Percentiles rank a stretch among this genome's conserved stretches.
These are phyloP conservation scores for Ardeotis arabs DNA, from an alignment of 2,113 vertebrate genomes.

Conservation along the genomic window DNA sequence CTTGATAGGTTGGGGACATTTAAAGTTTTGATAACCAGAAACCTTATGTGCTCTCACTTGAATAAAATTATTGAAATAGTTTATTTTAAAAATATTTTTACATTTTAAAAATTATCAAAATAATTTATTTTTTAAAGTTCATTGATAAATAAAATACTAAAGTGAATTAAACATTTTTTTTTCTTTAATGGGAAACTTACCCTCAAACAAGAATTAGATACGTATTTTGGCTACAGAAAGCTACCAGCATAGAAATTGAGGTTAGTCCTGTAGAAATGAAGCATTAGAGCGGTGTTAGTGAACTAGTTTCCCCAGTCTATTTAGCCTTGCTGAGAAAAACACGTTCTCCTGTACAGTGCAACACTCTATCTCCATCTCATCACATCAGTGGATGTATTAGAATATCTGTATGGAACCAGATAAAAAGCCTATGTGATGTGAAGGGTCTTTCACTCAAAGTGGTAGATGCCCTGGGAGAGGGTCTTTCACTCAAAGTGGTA, in stretches of 20 bases:
- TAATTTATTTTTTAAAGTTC: background rate
- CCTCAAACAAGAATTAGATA: background rate
- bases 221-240: background rate
- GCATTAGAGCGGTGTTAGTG: background rate
- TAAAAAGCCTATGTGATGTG: background rate
- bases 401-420: background rate
- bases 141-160: background rate
- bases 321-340: background rate
- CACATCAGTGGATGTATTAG: background rate
- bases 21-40: background rate
- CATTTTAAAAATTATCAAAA: background rate
- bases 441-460: background rate
- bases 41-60: background rate
- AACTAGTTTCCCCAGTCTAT: background rate
- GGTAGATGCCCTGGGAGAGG: background rate
- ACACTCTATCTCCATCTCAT: background rate
- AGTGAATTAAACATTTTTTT: background rate
- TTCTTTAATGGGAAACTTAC: background rate
- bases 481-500: background rate
- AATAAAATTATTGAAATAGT: background rate
- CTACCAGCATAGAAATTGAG: background rate
- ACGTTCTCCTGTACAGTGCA: background rate
- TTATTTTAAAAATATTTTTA: background rate
- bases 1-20: background rate
- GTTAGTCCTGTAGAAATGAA: background rate